phyloP scores from a whole-genome alignment of 2,888 invertebrate species.

The Caenorhabditis macrosperma region DNA sequence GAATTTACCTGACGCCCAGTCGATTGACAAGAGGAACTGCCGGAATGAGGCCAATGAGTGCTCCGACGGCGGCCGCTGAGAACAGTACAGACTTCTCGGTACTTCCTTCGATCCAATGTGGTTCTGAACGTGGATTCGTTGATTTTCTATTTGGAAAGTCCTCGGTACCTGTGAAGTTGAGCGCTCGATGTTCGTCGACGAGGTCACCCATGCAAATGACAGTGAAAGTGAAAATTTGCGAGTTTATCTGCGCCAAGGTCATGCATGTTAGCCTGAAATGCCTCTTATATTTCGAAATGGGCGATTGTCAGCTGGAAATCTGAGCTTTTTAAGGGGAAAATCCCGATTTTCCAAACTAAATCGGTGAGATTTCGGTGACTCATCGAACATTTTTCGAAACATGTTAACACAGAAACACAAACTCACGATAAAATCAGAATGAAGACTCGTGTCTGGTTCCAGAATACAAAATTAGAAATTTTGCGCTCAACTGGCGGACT shows the following conservation, averaged over 20 bases:
- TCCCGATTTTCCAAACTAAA: too few species aligned
- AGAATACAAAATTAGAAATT: conserved; percentile 44
- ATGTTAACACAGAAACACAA: too few species aligned
- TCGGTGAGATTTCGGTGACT: not conserved
- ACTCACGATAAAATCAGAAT: conserved; percentile 43
- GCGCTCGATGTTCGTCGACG: conserved; percentile 16
- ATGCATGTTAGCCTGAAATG: conserved; percentile 40
- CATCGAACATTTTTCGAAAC: not conserved
- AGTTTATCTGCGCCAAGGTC: conserved; percentile 44
- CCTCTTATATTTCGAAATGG: not conserved
- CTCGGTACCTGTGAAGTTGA: conserved; percentile 39
- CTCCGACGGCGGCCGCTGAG: conserved; percentile 50
- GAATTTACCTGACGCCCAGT: conserved; percentile 36
- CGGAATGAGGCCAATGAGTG: conserved; percentile 44
- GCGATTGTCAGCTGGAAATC: too few species aligned
- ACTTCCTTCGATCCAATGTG: conserved; percentile 56
- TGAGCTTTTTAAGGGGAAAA: too few species aligned
- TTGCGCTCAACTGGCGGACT: not conserved
- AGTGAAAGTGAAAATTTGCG: conserved; percentile 57
- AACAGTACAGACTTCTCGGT: conserved; percentile 47
- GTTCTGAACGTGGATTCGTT: conserved; percentile 25
- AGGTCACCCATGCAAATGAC: conserved; percentile 59
- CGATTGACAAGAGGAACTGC: conserved; percentile 37
- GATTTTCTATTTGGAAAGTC: too few species aligned
- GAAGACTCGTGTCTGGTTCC: conserved; percentile 42